Conservation (phyloP, 2,113 vertebrate genomes). For the Pseudonaja textilis region DNA sequence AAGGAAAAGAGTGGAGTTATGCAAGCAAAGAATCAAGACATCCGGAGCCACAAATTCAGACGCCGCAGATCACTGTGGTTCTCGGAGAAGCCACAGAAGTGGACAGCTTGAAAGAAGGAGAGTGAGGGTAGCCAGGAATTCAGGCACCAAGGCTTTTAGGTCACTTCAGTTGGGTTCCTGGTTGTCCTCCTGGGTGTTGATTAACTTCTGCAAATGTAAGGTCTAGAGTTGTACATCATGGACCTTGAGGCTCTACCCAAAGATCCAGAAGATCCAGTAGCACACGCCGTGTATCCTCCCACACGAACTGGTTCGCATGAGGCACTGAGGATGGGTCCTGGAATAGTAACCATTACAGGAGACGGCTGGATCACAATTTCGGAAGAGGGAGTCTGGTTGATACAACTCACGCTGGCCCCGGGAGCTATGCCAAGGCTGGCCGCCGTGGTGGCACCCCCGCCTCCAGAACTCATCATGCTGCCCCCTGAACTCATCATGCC, state of each 20-base stretch:
- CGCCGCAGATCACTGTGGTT: background rate
- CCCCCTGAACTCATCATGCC: background rate
- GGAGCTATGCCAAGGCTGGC: background rate
- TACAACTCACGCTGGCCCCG: background rate
- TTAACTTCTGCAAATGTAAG: background rate
- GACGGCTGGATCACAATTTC: background rate
- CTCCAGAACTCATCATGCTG: background rate
- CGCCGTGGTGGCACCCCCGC: accelerated
- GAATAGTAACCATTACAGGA: accelerated
- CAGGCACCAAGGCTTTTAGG: background rate
- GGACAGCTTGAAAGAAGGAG: background rate
- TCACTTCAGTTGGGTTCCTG: background rate
- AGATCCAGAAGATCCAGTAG: background rate
- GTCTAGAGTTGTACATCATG: background rate
- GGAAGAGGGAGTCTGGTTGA: accelerated
- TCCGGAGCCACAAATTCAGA: background rate
- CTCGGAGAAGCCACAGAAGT: background rate
- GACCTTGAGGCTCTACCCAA: background rate
- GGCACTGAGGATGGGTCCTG: background rate
- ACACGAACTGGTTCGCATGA: background rate
- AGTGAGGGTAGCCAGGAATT: background rate
- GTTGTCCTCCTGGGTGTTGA: background rate
- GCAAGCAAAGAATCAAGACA: background rate
- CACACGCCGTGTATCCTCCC: background rate
- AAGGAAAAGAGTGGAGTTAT: background rate